phyloP scores from a whole-genome alignment of 1,140 invertebrate species.

The Diorhabda carinulata region DNA sequence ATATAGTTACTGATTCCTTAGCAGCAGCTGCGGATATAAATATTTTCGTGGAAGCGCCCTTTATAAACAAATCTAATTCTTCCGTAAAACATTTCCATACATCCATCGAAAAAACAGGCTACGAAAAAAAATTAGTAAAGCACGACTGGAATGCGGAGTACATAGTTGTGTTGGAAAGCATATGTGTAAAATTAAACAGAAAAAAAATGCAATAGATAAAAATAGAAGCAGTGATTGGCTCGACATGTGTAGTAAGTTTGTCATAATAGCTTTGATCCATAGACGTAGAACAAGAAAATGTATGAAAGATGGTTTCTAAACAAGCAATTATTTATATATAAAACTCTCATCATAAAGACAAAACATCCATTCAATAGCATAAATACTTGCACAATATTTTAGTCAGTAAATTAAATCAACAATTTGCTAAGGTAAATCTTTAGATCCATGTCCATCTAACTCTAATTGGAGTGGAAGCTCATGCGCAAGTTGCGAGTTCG shows the following conservation, averaged over 20 bases:
- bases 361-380: too few species aligned
- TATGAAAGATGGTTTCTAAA: too few species aligned
- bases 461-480: too few species aligned
- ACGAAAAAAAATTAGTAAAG: slow-evolving; percentile 8
- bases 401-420: too few species aligned
- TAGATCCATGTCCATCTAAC: too few species aligned
- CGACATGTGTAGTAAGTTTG: slow-evolving; percentile 30
- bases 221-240: slow-evolving; percentile 28
- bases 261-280: slow-evolving; percentile 17
- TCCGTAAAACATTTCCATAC: slow-evolving; percentile 21
- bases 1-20: too few species aligned
- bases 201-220: slow-evolving; percentile 30
- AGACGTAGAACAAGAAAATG: background rate
- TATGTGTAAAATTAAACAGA: slow-evolving; percentile 26
- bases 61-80: background rate
- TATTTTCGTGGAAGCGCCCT: background rate
- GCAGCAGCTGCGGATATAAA: too few species aligned
- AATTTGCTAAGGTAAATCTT: too few species aligned
- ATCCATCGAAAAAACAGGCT: background rate
- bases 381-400: too few species aligned
- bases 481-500: too few species aligned
- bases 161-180: background rate
- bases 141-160: slow-evolving; percentile 10
- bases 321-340: too few species aligned
- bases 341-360: too few species aligned